Evolutionary conservation across 1,140 invertebrate genomes (phyloP), one percentile per base, ranked within the genome.

Genomic region (Drosophila kepulauana): DNA sequence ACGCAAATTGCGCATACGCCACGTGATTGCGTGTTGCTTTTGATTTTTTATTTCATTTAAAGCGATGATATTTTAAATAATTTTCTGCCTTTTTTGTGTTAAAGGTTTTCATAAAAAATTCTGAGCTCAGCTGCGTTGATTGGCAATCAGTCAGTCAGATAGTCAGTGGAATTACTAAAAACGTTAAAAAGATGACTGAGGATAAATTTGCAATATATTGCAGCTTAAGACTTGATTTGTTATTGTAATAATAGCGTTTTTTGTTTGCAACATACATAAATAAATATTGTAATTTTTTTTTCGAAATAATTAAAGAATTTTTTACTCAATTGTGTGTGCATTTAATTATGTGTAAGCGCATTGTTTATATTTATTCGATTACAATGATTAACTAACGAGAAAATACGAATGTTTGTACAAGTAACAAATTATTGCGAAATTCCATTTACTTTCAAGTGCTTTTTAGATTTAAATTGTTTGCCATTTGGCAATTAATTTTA

Each of bases 1-100:
- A 25, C 41, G 54, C 8, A 79, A 79, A 82, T 76, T 66, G 48
- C 54, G 75, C 13, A 76, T 69, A 78, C 75, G 75, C 57, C 58
- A 25, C 38, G 58, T 78, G 57, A 52, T 77, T 79, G 45, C 30
- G 15, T 61, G 54, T 38, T 33, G 43, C 62, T 30, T 45, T 38
- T 65, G 45, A 46, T 43, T 43, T 43, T 43, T 41, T n/a, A 43
- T 43, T 3, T 10, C 38, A 11, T 11, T 43, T 43, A n/a, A 43
- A 43, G 41, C n/a, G n/a, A 13, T 7, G 5, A 13, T 7, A 13
- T n/a, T 43, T 43, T 43, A 43, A 43, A 43, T 10, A 10, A 38
- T 38, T 38, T 38, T 10, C 10, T 38, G 20, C 20, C 20, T 20
- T 25, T 25, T 25, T 25, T 25, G 20, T 25, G 20, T 38, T 10